These are phyloP conservation scores for Limnephilus marmoratus DNA, from an alignment of 2,888 invertebrate species.

Conservation along the genomic window DNA sequence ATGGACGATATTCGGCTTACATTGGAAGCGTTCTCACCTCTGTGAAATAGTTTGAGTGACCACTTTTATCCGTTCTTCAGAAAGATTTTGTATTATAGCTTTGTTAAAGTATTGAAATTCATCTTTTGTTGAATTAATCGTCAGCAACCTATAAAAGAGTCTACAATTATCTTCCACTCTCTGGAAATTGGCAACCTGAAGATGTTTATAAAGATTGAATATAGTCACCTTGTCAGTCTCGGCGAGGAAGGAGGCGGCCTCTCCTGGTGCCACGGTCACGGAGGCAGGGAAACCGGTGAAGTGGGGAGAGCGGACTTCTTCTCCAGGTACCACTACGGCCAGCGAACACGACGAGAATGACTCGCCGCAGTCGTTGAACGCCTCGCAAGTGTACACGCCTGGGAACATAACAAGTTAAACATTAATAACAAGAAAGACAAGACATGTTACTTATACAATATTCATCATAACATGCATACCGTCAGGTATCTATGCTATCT, in stretches of 20 bases:
- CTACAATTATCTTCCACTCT: no score
- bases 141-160: neutral
- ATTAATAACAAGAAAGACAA: neutral
- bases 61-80: no score
- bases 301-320: constrained; percentile 88
- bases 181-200: no score
- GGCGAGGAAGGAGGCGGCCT: constrained; percentile 88
- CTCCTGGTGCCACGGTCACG: constrained; percentile 87
- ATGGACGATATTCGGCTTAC: no score
- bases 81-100: no score
- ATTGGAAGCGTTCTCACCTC: no score
- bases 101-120: neutral
- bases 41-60: no score
- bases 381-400: constrained; percentile 97
- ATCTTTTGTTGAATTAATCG: neutral
- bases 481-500: no score
- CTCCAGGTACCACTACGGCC: constrained; percentile 91
- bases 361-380: constrained; percentile 95
- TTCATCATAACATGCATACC: no score
- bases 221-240: constrained; percentile 82
- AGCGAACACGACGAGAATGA: constrained; percentile 95
- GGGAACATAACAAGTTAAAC: constrained; percentile 67
- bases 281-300: constrained; percentile 94
- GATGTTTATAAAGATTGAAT: neutral
- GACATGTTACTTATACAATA: neutral